Conservation (phyloP, 2,888 invertebrate genomes). For the Cyaniris semiargus region DNA sequence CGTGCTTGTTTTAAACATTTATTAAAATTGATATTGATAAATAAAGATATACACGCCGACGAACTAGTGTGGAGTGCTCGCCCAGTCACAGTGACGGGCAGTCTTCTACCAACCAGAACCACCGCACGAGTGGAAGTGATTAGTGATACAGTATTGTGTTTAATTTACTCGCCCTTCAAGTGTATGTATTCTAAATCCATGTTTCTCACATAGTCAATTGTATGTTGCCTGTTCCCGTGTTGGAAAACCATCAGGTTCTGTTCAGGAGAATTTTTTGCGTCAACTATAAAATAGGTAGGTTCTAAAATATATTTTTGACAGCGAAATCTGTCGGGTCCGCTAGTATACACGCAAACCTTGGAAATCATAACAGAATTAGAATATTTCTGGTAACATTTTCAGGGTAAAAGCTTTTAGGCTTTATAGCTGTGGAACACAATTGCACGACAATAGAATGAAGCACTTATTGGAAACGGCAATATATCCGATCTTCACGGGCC, state of each 20-base stretch:
- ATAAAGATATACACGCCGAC: too few species aligned
- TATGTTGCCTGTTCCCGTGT: constrained; percentile 49
- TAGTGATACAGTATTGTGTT: too few species aligned
- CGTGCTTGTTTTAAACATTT: neutral
- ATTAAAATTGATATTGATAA: neutral
- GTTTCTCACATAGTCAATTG: constrained; percentile 47
- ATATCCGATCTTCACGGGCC: constrained; percentile 13
- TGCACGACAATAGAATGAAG: constrained; percentile 17
- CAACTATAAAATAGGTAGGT: too few species aligned
- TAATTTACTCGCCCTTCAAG: too few species aligned
- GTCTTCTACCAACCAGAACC: too few species aligned
- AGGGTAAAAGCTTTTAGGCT: neutral
- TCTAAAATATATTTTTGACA: neutral
- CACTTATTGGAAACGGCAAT: constrained; percentile 19
- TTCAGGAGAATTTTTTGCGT: too few species aligned
- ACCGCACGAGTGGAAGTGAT: too few species aligned
- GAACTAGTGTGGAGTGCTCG: too few species aligned
- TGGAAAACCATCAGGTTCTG: constrained; percentile 46
- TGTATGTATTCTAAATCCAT: constrained; percentile 29
- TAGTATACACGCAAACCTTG: neutral
- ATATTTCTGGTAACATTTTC: neutral
- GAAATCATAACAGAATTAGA: neutral
- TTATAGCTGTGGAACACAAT: neutral
- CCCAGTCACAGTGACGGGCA: too few species aligned
- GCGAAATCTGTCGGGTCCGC: neutral